These are phyloP conservation scores for Sporophila hypoxantha DNA, from an alignment of 2,113 vertebrate species.

Conservation along the genomic window DNA sequence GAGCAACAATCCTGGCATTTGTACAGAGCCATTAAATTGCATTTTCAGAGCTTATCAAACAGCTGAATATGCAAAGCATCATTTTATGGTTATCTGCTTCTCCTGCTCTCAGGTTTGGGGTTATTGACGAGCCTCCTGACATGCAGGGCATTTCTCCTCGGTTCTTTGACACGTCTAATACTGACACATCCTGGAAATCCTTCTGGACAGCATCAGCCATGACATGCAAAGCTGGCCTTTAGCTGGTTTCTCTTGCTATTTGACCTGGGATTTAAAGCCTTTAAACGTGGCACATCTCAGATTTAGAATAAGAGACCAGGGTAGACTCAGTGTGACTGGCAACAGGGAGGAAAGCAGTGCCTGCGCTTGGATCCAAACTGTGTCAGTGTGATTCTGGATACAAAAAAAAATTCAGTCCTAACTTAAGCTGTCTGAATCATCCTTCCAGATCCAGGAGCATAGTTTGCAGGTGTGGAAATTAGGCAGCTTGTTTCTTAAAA, in stretches of 20 bases:
- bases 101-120: neutral
- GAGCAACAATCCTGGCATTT: conserved; percentile 15
- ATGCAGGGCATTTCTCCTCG: neutral
- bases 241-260: conserved; percentile 19
- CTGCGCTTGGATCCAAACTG: neutral
- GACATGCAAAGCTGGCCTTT: conserved; percentile 30
- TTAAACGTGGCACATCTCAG: neutral
- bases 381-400: neutral
- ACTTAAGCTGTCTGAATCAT: conserved; percentile 50
- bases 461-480: conserved; percentile 52
- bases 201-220: neutral
- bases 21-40: neutral
- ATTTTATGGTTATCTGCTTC: neutral
- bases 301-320: neutral
- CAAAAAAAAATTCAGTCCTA: conserved; percentile 11
- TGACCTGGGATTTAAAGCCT: conserved; percentile 35
- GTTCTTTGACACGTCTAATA: neutral
- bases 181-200: conserved; percentile 15
- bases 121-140: neutral
- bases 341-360: neutral
- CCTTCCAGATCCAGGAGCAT: conserved; percentile 17
- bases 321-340: neutral
- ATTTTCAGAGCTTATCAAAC: neutral
- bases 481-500: conserved; percentile 45
- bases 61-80: conserved; percentile 8